Base-by-base conservation (phyloP, 2,113 vertebrate species). In the Acrocephalus arundinaceus region DNA sequence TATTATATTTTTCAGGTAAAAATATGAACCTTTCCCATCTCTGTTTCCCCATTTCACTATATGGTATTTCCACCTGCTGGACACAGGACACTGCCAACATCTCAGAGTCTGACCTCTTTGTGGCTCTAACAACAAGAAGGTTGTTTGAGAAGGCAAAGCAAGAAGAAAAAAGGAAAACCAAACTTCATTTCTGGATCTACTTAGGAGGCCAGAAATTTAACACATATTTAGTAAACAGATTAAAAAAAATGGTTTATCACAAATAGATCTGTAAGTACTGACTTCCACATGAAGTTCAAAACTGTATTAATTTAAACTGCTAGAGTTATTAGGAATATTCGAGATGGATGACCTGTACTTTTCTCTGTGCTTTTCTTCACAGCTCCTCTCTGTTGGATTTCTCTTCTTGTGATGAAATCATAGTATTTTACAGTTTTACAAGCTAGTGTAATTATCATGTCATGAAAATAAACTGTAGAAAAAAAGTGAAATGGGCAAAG, bases 401-500 rank as follows among this genome's bases (percentile, higher is more conserved):
- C 24, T 95, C 31, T 75, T 87, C 58, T 67, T 89, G 54, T 41
- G 62, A 58, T 84, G 83, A 91, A 93, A 94, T 68, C 49, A 84
- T 18, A 55, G 66, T 74, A 62, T 87, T 93, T 95, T 81, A 70
- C 57, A 46, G 80, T 80, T 39, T 39, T n/a, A 91, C 45, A 95
- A 93, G 65, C 13, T 55, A 79, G 31, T 33, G 17, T 88, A 95
- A 96, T 96, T 93, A 90, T 73, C 23, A 54, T 46, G 65, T 62
- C 93, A 84, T 79, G 43, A 94, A 95, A 97, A 91, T 25, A 74
- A 70, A 88, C 39, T 48, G 27, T 30, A 62, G 61, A 86, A 85
- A 89, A 89, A 94, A 95, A 92, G 10, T 41, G 23, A 92, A 91
- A 91, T 51, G 43, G 86, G 55, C 48, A 93, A 93, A 89, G 41